These are phyloP conservation scores for Campopleginae sp. DNA, from an alignment of 2,888 invertebrate genomes.

Conservation along the genomic window DNA sequence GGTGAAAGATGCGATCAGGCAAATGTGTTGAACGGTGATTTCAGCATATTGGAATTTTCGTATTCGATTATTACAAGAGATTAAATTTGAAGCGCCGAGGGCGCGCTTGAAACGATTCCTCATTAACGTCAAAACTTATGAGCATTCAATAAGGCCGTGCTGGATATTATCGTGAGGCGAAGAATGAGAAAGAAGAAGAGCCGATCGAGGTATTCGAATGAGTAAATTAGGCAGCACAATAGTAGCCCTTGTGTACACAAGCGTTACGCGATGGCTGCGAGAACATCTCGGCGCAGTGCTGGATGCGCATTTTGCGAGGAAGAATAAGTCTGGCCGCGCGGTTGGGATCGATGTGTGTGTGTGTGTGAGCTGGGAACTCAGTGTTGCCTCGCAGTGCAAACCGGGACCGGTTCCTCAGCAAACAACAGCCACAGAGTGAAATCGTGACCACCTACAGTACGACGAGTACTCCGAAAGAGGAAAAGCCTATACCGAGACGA, in stretches of 20 bases:
- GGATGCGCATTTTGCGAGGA: constrained; percentile 34
- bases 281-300: constrained; percentile 5
- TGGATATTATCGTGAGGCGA: constrained; percentile 1
- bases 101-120: constrained; percentile 63
- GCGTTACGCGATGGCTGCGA: neutral
- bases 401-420: constrained; percentile 49
- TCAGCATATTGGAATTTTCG: neutral
- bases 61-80: neutral
- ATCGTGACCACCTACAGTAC: constrained; percentile 45
- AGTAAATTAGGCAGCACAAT: constrained; percentile 76
- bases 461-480: constrained; percentile 6
- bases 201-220: constrained; percentile 67
- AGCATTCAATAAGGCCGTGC: constrained; percentile 76
- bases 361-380: constrained; percentile 56
- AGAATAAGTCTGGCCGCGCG: constrained; percentile 36
- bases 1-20: too few relatives aligned
- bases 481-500: neutral
- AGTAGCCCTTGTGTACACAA: constrained; percentile 33
- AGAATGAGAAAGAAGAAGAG: constrained; percentile 1
- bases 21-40: too few relatives aligned
- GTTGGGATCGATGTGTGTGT: constrained; percentile 42
- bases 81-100: constrained; percentile 3
- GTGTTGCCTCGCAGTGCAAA: constrained; percentile 14
- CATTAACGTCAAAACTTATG: constrained; percentile 77
- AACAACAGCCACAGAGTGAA: constrained; percentile 37